Evolutionary conservation across 2,888 invertebrate species (phyloP).

Genomic region (Cephonodes hylas): DNA sequence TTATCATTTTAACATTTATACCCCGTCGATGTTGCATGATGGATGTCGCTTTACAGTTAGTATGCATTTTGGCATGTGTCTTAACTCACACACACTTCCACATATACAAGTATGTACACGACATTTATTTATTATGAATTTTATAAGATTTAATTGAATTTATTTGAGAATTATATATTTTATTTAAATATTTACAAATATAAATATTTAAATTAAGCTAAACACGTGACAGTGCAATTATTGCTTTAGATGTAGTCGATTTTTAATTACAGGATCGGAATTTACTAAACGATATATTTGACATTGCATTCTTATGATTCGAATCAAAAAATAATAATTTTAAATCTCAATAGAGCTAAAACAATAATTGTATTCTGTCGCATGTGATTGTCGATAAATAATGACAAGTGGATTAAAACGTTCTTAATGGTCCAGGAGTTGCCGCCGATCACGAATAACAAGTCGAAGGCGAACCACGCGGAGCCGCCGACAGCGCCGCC

Average conservation of each 20-base stretch:
- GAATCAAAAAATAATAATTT: neutral
- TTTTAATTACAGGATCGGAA: neutral
- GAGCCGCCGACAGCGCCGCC: conserved; percentile 40
- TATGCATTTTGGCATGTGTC: conserved; percentile 70
- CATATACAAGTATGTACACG: conserved; percentile 29
- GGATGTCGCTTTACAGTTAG: conserved; percentile 65
- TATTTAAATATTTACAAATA: conserved; percentile 9
- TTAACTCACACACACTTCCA: conserved; percentile 31
- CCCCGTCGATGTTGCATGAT: conserved; percentile 73
- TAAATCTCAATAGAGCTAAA: neutral
- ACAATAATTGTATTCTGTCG: neutral
- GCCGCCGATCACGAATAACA: conserved; percentile 73
- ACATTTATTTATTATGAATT: conserved; percentile 18
- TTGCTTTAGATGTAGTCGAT: neutral
- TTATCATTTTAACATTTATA: conserved; percentile 44
- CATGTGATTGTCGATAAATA: neutral
- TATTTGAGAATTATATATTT: conserved; percentile 22
- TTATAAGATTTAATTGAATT: conserved; percentile 24
- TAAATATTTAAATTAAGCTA: neutral
- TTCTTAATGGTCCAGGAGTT: conserved; percentile 57
- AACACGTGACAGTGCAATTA: no score
- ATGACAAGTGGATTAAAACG: neutral
- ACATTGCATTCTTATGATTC: neutral
- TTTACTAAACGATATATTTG: neutral
- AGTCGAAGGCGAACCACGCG: conserved; percentile 51